Base-by-base conservation (phyloP, 1,140 invertebrate genomes). In the Drosophila suzukii region DNA sequence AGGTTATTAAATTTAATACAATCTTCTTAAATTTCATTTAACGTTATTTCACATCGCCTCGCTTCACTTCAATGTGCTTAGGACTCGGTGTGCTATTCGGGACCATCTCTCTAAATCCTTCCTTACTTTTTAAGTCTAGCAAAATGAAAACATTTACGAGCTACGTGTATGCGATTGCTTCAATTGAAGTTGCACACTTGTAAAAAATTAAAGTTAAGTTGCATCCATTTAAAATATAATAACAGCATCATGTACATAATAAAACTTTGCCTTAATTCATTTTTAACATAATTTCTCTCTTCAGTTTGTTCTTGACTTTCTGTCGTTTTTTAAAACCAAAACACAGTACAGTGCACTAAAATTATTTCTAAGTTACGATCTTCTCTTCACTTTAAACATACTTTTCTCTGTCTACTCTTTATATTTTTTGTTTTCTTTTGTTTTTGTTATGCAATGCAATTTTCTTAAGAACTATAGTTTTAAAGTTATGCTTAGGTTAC, bases 171-270 rank as follows among this genome's bases (percentile, higher is more conserved):
- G 79, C 79, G 55, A 47, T 58, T 53, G 32, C 51, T 62, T 83
- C 75, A 70, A 62, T 83, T 55, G 7, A 49, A 65, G 54, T 78
- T 75, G 47, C 50, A 75, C 51, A 73, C 77, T 58, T 65, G 73
- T 71, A 75, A 80, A 72, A 88, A 89, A 89, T 79, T 61, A 84
- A 55, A 43, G 54, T 81, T 78, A 83, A 83, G 65, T 89, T 88
- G 70, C 47, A 51, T 77, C 77, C 66, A 61, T 81, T 88, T 83
- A 89, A 89, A 88, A 83, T 83, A 90, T 81, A 85, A 89, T 78
- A 89, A 90, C 86, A 90, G 86, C 88, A 90, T 90, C 88, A 90
- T 90, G 66, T 84, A 90, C 81, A 89, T 78, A 90, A 90, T 91
- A 83, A 91, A 79, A 86, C 58, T 58, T 82, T 75, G 51, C 76